A percentile compares a stretch with the other conserved stretches of the same genome.
Evolutionary conservation across 2,797 vertebrate species (phyloP).

Genomic region (Acestrorhynchus altus): DNA sequence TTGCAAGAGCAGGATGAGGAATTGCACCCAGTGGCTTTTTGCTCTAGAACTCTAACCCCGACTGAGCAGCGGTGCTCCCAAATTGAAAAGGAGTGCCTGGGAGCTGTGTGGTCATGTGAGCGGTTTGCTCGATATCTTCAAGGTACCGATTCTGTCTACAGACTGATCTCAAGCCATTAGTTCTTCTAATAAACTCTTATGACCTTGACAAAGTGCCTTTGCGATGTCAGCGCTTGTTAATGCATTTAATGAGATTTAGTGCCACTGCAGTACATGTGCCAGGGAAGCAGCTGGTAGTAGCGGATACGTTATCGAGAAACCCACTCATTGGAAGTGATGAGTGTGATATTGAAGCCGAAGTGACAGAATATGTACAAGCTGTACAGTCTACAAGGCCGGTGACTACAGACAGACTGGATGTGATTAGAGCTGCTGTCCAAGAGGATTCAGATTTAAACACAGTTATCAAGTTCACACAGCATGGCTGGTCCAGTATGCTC

Average conservation of each 20-base stretch:
- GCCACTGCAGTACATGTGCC: constrained; percentile 10
- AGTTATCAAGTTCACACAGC: no score
- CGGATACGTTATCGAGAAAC: no score
- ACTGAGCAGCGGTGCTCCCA: background rate
- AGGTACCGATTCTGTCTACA: constrained; percentile 22
- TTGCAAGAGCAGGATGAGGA: background rate
- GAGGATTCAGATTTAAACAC: no score
- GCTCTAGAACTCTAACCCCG: background rate
- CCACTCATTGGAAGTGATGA: no score
- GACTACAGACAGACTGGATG: no score
- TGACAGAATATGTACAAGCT: no score
- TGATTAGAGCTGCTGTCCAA: no score
- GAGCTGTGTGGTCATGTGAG: constrained; percentile 26
- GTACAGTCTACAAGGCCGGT: no score
- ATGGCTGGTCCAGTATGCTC: no score
- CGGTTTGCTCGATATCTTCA: constrained; percentile 26
- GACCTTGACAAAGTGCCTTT: constrained; percentile 19
- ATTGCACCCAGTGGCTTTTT: background rate
- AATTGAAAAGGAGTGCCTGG: constrained; percentile 9
- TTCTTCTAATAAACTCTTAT: constrained; percentile 14
- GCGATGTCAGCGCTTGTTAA: constrained; percentile 36
- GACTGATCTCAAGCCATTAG: constrained; percentile 37
- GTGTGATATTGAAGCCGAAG: no score
- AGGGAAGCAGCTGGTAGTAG: background rate
- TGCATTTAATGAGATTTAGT: constrained; percentile 42